phyloP scores from a whole-genome alignment of 53 echinoderm and acorn worm species.

The Temnopleurus reevesii region DNA sequence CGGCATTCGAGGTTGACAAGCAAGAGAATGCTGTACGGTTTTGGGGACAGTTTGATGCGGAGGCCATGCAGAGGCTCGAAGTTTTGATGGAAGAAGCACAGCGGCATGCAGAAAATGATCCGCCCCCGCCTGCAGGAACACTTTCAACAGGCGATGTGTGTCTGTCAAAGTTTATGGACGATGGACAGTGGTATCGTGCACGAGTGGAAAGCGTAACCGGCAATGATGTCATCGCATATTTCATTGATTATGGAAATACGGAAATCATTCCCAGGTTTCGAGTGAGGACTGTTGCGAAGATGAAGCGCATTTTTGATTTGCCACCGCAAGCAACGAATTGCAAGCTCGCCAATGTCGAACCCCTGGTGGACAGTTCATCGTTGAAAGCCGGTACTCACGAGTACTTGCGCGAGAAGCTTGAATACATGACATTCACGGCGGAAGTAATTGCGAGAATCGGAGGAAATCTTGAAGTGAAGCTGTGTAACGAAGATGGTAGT shows the following conservation, averaged over 20 bases:
- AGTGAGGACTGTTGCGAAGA: constrained; percentile 58
- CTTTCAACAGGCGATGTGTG: constrained; percentile 72
- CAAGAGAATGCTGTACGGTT: constrained; percentile 67
- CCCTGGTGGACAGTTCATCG: constrained; percentile 60
- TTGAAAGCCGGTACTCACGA: constrained; percentile 75
- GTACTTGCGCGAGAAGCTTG: constrained; percentile 64
- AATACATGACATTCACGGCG: constrained; percentile 37
- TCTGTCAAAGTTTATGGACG: constrained; percentile 86
- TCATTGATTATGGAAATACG: constrained; percentile 94
- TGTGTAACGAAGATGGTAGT: constrained; percentile 62
- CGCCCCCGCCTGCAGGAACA: constrained; percentile 54
- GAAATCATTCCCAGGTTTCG: constrained; percentile 81
- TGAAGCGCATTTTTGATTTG: constrained; percentile 45
- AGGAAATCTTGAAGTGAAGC: constrained; percentile 68
- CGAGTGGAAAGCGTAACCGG: constrained; percentile 80
- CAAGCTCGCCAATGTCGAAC: constrained; percentile 69
- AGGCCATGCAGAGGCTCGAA: constrained; percentile 67
- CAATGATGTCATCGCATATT: constrained; percentile 91
- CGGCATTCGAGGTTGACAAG: constrained; percentile 70
- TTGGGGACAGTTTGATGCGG: constrained; percentile 85
- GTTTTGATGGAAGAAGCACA: constrained; percentile 56
- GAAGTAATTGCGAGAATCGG: constrained; percentile 35
- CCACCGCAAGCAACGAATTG: constrained; percentile 88
- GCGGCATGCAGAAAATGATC: constrained; percentile 41
- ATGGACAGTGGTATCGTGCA: constrained; percentile 89